Evolutionary conservation across 1,140 invertebrate genomes (phyloP).

Genomic region (Drosophila sucinea): DNA sequence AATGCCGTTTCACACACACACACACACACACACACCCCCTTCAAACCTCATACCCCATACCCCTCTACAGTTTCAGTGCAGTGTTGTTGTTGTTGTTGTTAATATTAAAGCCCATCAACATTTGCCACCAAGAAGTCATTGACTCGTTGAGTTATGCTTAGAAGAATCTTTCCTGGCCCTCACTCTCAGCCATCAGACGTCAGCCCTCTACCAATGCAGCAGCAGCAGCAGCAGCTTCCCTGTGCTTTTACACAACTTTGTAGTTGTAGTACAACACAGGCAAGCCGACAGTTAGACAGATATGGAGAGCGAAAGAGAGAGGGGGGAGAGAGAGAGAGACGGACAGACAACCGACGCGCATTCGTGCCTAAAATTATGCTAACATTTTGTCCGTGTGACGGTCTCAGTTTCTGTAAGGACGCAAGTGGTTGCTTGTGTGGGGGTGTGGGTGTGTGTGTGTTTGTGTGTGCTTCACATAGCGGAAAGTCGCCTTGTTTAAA

Average conservation of each 20-base stretch:
- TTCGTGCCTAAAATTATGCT: conserved; percentile 81
- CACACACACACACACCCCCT: conserved; percentile 27
- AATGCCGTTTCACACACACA: conserved; percentile 60
- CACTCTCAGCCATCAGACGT: neutral
- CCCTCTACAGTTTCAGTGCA: neutral
- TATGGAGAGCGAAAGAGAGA: neutral
- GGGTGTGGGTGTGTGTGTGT: conserved; percentile 37
- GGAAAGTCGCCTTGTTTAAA: conserved; percentile 49
- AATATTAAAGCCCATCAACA: conserved; percentile 82
- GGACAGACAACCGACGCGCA: conserved; percentile 54
- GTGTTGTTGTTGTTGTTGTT: conserved; percentile 57
- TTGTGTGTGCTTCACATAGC: conserved; percentile 18
- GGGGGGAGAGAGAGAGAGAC: conserved; percentile 1
- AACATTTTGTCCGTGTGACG: conserved; percentile 72
- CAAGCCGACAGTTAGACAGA: conserved; percentile 32
- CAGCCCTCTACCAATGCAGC: conserved; percentile 23
- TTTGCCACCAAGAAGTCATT: conserved; percentile 83
- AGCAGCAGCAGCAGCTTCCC: conserved; percentile 12
- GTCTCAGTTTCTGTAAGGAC: conserved; percentile 47
- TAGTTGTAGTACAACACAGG: conserved; percentile 18
- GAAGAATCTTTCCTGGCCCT: conserved; percentile 16
- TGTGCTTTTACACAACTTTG: conserved; percentile 48
- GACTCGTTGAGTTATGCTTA: conserved; percentile 83
- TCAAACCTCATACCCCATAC: neutral
- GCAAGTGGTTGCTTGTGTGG: conserved; percentile 19